Percentiles rank a stretch among this genome's conserved stretches.
These are phyloP conservation scores for Pseudomyrmex dendroicus DNA, from an alignment of 1,140 invertebrate species.

Conservation along the genomic window DNA sequence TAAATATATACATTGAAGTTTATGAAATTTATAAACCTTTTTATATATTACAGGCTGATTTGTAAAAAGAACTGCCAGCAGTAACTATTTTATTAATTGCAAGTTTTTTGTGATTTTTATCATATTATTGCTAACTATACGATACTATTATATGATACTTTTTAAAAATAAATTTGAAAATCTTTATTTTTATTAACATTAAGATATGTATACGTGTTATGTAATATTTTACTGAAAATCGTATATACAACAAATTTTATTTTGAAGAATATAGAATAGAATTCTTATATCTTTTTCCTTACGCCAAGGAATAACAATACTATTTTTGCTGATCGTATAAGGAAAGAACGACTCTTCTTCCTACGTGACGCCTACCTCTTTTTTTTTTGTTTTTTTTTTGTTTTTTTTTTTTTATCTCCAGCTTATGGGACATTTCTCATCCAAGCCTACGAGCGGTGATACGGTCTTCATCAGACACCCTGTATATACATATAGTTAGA, in stretches of 20 bases:
- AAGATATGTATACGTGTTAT: neutral
- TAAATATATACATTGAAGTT: neutral
- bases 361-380: slow-evolving; percentile 54
- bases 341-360: slow-evolving; percentile 31
- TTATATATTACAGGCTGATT: slow-evolving; percentile 39
- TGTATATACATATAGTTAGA: too few relatives aligned
- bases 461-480: too few relatives aligned
- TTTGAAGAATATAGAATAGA: neutral
- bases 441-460: neutral
- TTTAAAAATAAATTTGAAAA: neutral
- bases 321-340: slow-evolving; percentile 42
- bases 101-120: neutral
- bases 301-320: slow-evolving; percentile 38
- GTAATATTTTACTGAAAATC: neutral
- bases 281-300: slow-evolving; percentile 8
- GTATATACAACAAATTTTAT: slow-evolving; percentile 8
- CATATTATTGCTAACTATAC: neutral
- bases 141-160: slow-evolving; percentile 9
- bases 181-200: neutral
- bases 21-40: slow-evolving; percentile 11
- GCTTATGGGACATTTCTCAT: slow-evolving; percentile 43
- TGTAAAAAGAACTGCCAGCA: neutral
- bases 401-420: slow-evolving; percentile 20
- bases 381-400: slow-evolving; percentile 6
- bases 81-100: neutral